Percentiles rank a stretch among this genome's conserved stretches.
These are phyloP conservation scores for Choloepus hoffmanni DNA, from an alignment of 2,113 vertebrate species.

Conservation along the genomic window DNA sequence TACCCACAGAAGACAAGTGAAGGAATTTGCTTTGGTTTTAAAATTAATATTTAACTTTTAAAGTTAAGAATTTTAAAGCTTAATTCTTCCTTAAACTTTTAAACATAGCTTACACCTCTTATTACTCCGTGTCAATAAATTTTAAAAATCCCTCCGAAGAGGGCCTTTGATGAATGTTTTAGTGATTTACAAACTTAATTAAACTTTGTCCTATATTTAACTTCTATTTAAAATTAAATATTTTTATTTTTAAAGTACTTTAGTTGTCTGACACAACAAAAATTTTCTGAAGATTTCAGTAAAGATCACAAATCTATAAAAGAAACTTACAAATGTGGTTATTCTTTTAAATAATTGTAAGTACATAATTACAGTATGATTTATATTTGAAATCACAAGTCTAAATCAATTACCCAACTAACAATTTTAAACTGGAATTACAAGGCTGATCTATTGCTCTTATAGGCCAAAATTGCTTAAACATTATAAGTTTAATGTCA, in stretches of 20 bases:
- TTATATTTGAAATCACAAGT: constrained; percentile 20
- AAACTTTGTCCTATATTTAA: not conserved
- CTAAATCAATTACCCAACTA: not conserved
- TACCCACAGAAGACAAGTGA: not conserved
- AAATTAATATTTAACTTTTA: constrained; percentile 2
- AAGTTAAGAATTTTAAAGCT: not conserved
- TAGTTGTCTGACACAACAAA: not conserved
- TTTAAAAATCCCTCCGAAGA: not conserved
- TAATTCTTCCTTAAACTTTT: constrained; percentile 15
- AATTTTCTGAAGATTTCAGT: constrained; percentile 46
- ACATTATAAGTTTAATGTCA: not conserved
- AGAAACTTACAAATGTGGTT: not conserved
- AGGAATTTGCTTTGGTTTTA: constrained; percentile 40
- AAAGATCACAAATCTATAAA: not conserved
- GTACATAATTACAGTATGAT: not conserved
- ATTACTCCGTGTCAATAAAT: not conserved
- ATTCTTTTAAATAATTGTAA: constrained; percentile 22
- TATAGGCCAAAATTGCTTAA: not conserved
- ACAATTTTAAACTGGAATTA: not conserved
- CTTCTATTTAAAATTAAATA: constrained; percentile 25
- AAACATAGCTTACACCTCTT: not conserved
- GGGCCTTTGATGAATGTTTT: constrained; percentile 24
- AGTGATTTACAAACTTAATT: constrained; percentile 9
- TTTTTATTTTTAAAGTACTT: constrained; percentile 38
- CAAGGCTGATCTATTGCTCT: not conserved